Base-by-base conservation (phyloP, 1,140 invertebrate species). In the Hesperophylax magnus region DNA sequence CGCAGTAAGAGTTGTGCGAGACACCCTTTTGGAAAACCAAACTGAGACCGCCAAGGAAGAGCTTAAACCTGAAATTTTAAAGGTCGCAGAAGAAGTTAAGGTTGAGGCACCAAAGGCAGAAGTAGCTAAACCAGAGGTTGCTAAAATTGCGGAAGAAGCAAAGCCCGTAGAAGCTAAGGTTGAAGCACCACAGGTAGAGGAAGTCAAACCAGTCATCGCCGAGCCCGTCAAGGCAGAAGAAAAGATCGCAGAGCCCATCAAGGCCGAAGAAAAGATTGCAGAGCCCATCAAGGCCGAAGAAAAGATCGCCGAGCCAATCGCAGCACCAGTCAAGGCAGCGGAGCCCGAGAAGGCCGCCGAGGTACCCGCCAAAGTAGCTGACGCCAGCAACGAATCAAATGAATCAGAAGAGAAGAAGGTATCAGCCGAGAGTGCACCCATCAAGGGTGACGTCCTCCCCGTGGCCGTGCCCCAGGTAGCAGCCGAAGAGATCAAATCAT, bases 1-100 rank as follows among this genome's bases (percentile, higher is more conserved):
- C 17, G 77, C 80, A 54, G 80, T 80, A 9, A 60, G 82, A 80
- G 78, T 84, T 34, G 80, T 80, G 0, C 69, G 82, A 77, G 80
- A 78, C 24, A 81, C 80, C 3, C 75, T 79, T 56, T 78, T 80
- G 77, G 82, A 84, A 69, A 78, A 72, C 31, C 72, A 80, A 24
- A 15, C 77, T n/a, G 80, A 81, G 56, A 34, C 18, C 14, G 9
- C 34, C 2, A 80, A 78, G 20, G 72, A 76, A 39, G 56, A 76
- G 31, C n/a, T 18, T n/a, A 76, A 76, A 60, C 17, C 54, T 7
- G 72, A 76, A 20, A 60, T 15, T 14, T 15, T 56, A 11, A 76
- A 76, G 34, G 27, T 34, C 24, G 63, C 24, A 72, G 72, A 58
- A 76, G 72, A 76, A 76, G 54, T 60, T 58, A 63, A 67, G 60